Base-by-base conservation (phyloP, 2,888 invertebrate genomes). In the Poecilus cupreus region DNA sequence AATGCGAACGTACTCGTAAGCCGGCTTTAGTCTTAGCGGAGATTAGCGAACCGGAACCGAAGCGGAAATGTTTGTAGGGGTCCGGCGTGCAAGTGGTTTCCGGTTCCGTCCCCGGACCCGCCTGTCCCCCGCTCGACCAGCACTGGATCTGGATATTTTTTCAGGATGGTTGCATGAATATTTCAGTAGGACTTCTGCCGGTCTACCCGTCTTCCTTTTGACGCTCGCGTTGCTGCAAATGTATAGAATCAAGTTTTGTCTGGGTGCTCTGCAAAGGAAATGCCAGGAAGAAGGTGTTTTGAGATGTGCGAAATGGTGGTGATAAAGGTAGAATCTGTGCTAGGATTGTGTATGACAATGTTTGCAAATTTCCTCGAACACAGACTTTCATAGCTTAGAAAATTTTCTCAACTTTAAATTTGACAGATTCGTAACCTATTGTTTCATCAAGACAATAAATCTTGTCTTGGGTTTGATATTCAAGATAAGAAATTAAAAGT, bases 161-260 rank as follows among this genome's bases (percentile, higher is more conserved):
- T 13, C 43, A 74, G 74, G 13, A 64, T 4, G 24, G 24, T 13
- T 20, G 22, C 43, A 74, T 74, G 74, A 74, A 74, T 74, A 74
- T 74, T 74, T 74, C 74, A 74, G 49, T 46, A 74, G 49, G 43
- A 51, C 74, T 49, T 74, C 51, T 51, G 74, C 22, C 11, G 26
- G 49, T 49, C 74, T 46, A 43, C 22, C 11, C 51, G 49, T 49
- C 74, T 46, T 72, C 72, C 72, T 74, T 74, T 46, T 74, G 49
- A 74, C 49, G 74, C 26, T 49, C 49, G 46, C 10, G 26, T 22
- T 18, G 22, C 8, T 24, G 74, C 37, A 16, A 57, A 57, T 64
- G 37, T 64, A 16, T 18, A 46, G 32, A 49, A 74, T 74, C 46
- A 26, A 74, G 49, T 74, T 74, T 46, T 24, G 46, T 74, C n/a